Evolutionary conservation across 1,140 invertebrate species (phyloP).

Genomic region (Calephelis nemesis): DNA sequence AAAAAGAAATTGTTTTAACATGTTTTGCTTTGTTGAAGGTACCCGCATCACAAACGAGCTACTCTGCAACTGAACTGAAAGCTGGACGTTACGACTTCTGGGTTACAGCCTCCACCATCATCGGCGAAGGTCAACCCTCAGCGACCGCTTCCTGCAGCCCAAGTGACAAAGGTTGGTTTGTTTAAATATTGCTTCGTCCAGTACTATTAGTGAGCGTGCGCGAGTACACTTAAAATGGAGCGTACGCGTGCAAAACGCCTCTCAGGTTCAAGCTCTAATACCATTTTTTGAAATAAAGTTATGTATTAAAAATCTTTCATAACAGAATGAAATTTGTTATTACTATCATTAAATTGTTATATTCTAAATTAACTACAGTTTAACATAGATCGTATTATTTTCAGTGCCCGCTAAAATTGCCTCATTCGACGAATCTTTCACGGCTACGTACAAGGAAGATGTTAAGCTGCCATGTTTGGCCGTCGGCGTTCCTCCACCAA

Average conservation of each 20-base stretch:
- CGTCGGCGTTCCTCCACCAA: conserved; percentile 92
- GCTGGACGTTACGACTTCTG: conserved; percentile 95
- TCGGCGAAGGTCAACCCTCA: conserved; percentile 94
- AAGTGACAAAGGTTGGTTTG: conserved; percentile 85
- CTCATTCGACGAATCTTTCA: conserved; percentile 94
- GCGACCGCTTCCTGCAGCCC: conserved; percentile 91
- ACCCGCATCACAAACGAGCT: conserved; percentile 84
- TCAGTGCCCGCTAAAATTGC: conserved; percentile 95
- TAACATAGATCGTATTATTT: conserved; percentile 20
- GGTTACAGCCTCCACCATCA: conserved; percentile 95
- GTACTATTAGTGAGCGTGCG: too few species aligned
- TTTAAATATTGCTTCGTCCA: background rate
- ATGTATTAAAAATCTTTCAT: too few species aligned
- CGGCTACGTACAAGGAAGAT: conserved; percentile 93
- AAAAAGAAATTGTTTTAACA: too few species aligned
- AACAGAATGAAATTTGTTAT: too few species aligned
- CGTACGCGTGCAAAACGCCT: too few species aligned
- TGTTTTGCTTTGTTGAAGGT: conserved; percentile 50
- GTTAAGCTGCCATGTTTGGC: conserved; percentile 94
- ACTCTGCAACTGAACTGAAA: conserved; percentile 91
- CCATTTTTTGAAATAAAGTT: too few species aligned
- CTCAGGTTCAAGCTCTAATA: too few species aligned
- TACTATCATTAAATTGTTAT: background rate
- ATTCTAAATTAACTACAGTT: background rate
- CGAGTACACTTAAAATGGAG: too few species aligned